Conservation (phyloP, 2,113 vertebrate genomes). For the Chloebia gouldiae region DNA sequence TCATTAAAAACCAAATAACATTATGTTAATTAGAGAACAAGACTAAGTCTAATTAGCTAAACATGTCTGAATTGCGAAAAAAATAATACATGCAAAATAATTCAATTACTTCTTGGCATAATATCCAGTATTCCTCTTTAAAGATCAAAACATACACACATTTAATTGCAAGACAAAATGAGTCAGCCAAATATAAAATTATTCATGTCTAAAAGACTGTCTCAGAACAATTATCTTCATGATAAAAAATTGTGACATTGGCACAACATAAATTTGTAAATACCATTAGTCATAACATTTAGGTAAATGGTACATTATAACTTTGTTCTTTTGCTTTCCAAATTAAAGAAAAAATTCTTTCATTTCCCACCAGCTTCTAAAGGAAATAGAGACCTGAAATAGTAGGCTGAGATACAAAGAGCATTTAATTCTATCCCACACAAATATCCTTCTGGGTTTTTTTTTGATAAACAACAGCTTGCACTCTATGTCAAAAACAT, state of each 20-base stretch:
- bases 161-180: slow-evolving; percentile 52
- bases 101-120: neutral
- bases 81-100: neutral
- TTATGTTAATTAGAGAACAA: neutral
- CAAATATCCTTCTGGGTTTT: neutral
- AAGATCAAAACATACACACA: slow-evolving; percentile 4
- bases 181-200: slow-evolving; percentile 57
- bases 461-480: neutral
- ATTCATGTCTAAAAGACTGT: slow-evolving; percentile 52
- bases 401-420: slow-evolving; percentile 4
- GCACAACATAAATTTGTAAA: slow-evolving; percentile 54
- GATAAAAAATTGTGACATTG: slow-evolving; percentile 44
- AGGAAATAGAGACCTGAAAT: neutral
- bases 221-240: slow-evolving; percentile 52
- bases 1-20: neutral
- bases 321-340: neutral
- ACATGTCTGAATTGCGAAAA: neutral
- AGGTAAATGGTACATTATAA: neutral
- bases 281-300: slow-evolving; percentile 24
- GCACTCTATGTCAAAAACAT: neutral
- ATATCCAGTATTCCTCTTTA: slow-evolving; percentile 1
- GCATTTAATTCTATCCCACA: neutral
- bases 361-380: neutral
- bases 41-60: slow-evolving; percentile 1
- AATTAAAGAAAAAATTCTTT: slow-evolving; percentile 7